Base-by-base conservation (phyloP, 1,140 invertebrate species). In the Apis cerana region DNA sequence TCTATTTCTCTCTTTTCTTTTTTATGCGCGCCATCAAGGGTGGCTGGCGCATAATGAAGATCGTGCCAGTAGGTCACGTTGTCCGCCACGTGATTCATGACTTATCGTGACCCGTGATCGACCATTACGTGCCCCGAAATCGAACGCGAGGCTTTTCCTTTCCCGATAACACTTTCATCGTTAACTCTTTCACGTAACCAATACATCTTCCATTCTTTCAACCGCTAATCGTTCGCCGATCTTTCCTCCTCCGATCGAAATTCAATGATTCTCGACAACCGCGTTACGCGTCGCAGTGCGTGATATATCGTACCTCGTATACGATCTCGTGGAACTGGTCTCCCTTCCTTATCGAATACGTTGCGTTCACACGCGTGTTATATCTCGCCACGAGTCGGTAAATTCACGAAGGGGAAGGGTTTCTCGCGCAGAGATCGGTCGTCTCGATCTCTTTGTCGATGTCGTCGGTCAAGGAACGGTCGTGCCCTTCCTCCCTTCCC, bases 81-180 rank as follows among this genome's bases (percentile, higher is more conserved):
- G 48, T 69, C 68, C 43, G 77, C 48, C 76, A 68, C 76, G 83
- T 83, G 87, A 84, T 88, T 85, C 87, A 75, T 81, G 86, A 88
- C 68, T 72, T 80, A 85, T 82, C 83, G 72, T 2, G 33, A 33
- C 12, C 50, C n/a, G n/a, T 23, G 75, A 87, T 88, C 79, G 75
- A 70, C 72, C 80, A 85, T 85, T 83, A 65, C 84, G 81, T 79
- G 84, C 19, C 52, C 50, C 50, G 70, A 78, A 78, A 81, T 61
- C 64, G 75, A 68, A 69, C 15, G 54, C 23, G 17, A 27, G 68
- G 69, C 81, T 80, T 83, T 83, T 27, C 33, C 21, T 12, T 8
- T 17, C 10, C 69, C 9, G 5, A 19, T 0, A 72, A 72, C 70
- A n/a, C 54, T 72, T 48, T 23, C n/a, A 19, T 1, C 21, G n/a